These are phyloP conservation scores for Aphelocoma californica DNA, from an alignment of 2,797 vertebrate genomes.

Conservation along the genomic window DNA sequence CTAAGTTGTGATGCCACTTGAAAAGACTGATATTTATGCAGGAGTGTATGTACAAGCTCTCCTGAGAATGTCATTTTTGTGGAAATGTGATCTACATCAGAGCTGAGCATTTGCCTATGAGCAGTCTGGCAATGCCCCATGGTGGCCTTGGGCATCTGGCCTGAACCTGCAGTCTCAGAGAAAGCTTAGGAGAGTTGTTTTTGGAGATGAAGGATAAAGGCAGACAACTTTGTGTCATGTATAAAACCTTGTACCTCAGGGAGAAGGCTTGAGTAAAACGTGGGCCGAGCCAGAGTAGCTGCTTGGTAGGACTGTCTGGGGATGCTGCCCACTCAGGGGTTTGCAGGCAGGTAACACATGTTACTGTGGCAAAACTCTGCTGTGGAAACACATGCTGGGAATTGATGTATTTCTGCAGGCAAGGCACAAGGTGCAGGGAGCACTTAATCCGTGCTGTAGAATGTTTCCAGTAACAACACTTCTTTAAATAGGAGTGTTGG, in stretches of 20 bases:
- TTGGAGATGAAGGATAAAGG: background rate
- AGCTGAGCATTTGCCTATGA: background rate
- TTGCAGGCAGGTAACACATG: background rate
- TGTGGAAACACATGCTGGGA: background rate
- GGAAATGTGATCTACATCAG: background rate
- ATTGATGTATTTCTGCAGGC: background rate
- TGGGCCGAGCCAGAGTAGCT: background rate
- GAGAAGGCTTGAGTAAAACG: background rate
- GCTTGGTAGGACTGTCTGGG: background rate
- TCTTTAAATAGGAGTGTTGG: background rate
- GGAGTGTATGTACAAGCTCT: background rate
- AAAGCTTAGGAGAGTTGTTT: background rate
- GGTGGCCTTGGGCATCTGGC: background rate
- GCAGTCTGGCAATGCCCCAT: background rate
- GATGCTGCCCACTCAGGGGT: background rate
- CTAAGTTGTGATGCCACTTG: background rate
- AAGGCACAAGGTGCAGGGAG: background rate
- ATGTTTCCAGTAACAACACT: background rate
- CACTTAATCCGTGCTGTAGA: background rate
- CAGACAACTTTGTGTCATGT: background rate
- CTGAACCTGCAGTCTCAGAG: background rate
- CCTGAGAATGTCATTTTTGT: background rate
- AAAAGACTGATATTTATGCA: background rate
- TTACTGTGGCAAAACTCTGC: background rate
- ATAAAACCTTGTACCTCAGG: background rate